These are phyloP conservation scores for Drosophila sordidapex DNA, from an alignment of 2,888 invertebrate genomes.

Conservation along the genomic window DNA sequence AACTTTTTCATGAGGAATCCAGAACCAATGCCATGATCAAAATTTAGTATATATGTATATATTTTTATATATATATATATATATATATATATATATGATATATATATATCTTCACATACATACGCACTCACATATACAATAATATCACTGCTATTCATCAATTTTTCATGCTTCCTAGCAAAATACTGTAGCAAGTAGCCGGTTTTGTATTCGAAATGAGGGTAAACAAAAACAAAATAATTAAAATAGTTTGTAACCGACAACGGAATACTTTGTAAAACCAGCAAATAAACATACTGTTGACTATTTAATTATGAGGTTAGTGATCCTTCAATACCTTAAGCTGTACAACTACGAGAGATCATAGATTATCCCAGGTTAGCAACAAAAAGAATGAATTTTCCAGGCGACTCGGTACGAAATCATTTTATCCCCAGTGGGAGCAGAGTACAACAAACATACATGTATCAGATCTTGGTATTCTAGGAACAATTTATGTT, in stretches of 20 bases:
- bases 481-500: constrained; percentile 1
- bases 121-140: background rate
- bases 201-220: constrained; percentile 13
- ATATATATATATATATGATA: background rate
- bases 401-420: background rate
- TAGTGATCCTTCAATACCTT: background rate
- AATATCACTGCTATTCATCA: background rate
- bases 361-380: background rate
- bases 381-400: background rate
- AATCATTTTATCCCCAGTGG: background rate
- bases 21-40: constrained; percentile 18
- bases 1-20: constrained; percentile 14
- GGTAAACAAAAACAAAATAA: background rate
- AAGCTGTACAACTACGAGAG: too few relatives aligned
- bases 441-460: background rate
- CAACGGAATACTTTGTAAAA: background rate
- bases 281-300: background rate
- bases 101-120: background rate
- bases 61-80: background rate
- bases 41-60: background rate
- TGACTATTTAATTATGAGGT: background rate
- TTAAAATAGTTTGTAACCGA: background rate
- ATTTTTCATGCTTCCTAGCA: background rate
- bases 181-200: constrained; percentile 5
- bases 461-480: background rate